These are phyloP conservation scores for Melanotaenia parkinsoni DNA, from an alignment of 2,797 vertebrate genomes.

Conservation along the genomic window DNA sequence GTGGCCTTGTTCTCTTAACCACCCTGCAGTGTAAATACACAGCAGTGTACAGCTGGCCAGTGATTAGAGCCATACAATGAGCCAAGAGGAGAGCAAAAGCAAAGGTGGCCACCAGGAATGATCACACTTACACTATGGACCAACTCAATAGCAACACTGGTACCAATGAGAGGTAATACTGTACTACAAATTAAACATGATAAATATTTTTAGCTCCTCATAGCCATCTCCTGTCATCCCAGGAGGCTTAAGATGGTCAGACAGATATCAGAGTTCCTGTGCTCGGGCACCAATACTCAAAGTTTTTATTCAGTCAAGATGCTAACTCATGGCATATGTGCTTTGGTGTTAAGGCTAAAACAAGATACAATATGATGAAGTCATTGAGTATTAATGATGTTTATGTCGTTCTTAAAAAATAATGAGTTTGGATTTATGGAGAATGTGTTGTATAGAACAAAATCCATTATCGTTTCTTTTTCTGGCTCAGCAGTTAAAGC, in stretches of 20 bases:
- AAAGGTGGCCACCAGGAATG: slow-evolving; percentile 62
- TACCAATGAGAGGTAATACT: slow-evolving; percentile 30
- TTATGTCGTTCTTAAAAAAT: neutral
- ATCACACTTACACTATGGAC: slow-evolving; percentile 52
- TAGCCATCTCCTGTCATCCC: neutral
- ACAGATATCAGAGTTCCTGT: neutral
- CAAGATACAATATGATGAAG: slow-evolving; percentile 1
- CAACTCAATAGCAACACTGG: slow-evolving; percentile 32
- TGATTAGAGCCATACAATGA: slow-evolving; percentile 76
- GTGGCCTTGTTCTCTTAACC: slow-evolving; percentile 76
- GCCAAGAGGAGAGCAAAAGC: slow-evolving; percentile 63
- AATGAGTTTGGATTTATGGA: neutral
- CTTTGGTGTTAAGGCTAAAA: slow-evolving; percentile 5
- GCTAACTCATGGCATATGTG: neutral
- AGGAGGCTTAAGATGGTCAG: neutral
- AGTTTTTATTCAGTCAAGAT: slow-evolving; percentile 17
- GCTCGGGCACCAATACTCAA: neutral
- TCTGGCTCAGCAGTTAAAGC: slow-evolving; percentile 12
- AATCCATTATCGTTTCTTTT: slow-evolving; percentile 21
- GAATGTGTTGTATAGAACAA: slow-evolving; percentile 20
- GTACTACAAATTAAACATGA: slow-evolving; percentile 18
- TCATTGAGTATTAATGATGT: slow-evolving; percentile 9
- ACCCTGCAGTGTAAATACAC: slow-evolving; percentile 77
- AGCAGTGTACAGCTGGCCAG: slow-evolving; percentile 76
- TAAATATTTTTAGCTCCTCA: slow-evolving; percentile 23